These are phyloP conservation scores for Bedellia somnulentella DNA, from an alignment of 2,888 invertebrate genomes.

Conservation along the genomic window DNA sequence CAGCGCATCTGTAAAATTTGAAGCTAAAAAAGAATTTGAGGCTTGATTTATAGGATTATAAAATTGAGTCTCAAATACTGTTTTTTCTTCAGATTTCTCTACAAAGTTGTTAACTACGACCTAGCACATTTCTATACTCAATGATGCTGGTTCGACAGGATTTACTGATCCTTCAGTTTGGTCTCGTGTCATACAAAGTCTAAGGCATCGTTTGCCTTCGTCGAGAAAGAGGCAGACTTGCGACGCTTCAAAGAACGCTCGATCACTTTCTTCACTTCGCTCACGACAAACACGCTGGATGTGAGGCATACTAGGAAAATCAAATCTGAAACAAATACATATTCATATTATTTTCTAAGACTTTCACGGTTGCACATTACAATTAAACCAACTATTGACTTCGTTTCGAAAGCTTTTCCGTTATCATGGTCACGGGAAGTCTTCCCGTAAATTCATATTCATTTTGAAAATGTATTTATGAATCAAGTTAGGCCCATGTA, in stretches of 20 bases:
- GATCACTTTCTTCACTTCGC: constrained; percentile 87
- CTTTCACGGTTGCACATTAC: no score
- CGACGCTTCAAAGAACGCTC: constrained; percentile 73
- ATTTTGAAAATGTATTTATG: neutral
- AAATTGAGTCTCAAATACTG: constrained; percentile 1
- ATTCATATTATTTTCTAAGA: neutral
- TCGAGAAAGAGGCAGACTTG: constrained; percentile 33
- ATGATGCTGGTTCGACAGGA: constrained; percentile 4
- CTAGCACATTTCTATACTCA: no score
- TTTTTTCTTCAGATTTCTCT: neutral
- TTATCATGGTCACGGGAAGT: neutral
- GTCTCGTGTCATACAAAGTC: constrained; percentile 75
- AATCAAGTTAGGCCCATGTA: neutral
- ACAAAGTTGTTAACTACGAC: no score
- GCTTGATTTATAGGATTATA: constrained; percentile 2
- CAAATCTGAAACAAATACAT: constrained; percentile 70
- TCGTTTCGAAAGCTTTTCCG: no score
- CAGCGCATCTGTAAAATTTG: constrained; percentile 7
- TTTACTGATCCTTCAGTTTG: constrained; percentile 44
- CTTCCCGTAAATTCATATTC: neutral
- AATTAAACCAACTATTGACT: no score
- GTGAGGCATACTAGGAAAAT: constrained; percentile 87
- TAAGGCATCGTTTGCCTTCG: constrained; percentile 51
- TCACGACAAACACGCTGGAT: constrained; percentile 94
- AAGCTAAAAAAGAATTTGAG: constrained; percentile 10